Conservation (phyloP, 2,113 vertebrate genomes). For the Haliaeetus leucogaster region DNA sequence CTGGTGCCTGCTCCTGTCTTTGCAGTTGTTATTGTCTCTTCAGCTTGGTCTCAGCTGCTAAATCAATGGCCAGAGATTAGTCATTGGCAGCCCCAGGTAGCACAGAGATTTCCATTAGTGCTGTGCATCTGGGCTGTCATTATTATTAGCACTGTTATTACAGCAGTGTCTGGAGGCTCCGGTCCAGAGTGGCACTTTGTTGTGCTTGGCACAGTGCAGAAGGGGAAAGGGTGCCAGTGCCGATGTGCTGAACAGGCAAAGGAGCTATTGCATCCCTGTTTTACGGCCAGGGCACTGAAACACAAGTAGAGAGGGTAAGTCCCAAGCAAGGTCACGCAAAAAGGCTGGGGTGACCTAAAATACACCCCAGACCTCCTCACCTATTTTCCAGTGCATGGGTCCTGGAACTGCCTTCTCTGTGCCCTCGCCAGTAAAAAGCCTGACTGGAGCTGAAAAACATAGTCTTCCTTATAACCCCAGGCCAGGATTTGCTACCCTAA, state of each 20-base stretch:
- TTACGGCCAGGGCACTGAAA: neutral
- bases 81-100: neutral
- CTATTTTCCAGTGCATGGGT: neutral
- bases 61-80: conserved; percentile 6
- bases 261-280: neutral
- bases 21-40: neutral
- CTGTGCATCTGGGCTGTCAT: neutral
- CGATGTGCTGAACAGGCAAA: neutral
- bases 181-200: neutral
- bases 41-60: neutral
- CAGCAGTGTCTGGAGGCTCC: neutral
- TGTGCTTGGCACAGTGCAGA: neutral
- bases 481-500: neutral
- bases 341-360: neutral
- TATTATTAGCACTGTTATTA: neutral
- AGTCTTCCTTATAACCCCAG: neutral
- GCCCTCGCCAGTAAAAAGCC: neutral
- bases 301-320: neutral
- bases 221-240: neutral
- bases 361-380: neutral
- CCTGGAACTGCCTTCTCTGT: neutral
- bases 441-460: neutral
- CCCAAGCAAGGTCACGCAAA: neutral
- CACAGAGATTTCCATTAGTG: neutral
- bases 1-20: neutral